Evolutionary conservation across 2,888 invertebrate genomes (phyloP), one percentile per base, ranked within the genome.

Genomic region (Aspidiotus destructor): DNA sequence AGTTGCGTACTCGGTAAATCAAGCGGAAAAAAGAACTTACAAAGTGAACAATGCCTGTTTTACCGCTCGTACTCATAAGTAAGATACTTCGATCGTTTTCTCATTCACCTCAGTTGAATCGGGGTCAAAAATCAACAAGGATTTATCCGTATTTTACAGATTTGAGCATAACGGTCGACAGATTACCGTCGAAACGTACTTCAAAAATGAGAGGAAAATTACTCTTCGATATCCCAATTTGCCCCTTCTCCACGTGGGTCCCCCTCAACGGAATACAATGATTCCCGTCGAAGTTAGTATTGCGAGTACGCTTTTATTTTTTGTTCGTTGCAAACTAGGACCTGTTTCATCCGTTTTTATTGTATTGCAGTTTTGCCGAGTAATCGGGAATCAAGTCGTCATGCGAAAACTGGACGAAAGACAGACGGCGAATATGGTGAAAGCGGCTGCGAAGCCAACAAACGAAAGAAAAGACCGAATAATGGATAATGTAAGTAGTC

Each of bases 381-480:
- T 98, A 17, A 81, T 86, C 0, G 82, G 83, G 53, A 92, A 91
- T 0, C 96, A 98, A 77, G 80, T 86, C 0, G 83, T 87, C 67
- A 86, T 86, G 73, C 82, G 84, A 74, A 94, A 94, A 77, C 81
- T 97, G 75, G 87, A 86, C 8, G 89, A 92, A 42, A 80, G 76
- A 42, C 96, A 97, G 78, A 89, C 95, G 0, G 80, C 88, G 0
- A 84, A 82, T 0, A 94, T 99, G 92, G 94, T 98, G 65, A 84
- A 80, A 75, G 81, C 83, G 54, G 90, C 97, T 0, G 96, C 97
- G 0, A 87, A 92, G 0, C 82, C 85, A 0, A 90, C 97, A 0
- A 80, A 83, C 9, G 82, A 80, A 11, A 82, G 98, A 28, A 89
- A 91, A 75, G 5, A 9, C 1, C 17, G 60, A 5, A 67, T 67